These are phyloP conservation scores for Haliclona indistincta DNA, from an alignment of 37 sponge, comb jelly and placozoan species.

Conservation along the genomic window DNA sequence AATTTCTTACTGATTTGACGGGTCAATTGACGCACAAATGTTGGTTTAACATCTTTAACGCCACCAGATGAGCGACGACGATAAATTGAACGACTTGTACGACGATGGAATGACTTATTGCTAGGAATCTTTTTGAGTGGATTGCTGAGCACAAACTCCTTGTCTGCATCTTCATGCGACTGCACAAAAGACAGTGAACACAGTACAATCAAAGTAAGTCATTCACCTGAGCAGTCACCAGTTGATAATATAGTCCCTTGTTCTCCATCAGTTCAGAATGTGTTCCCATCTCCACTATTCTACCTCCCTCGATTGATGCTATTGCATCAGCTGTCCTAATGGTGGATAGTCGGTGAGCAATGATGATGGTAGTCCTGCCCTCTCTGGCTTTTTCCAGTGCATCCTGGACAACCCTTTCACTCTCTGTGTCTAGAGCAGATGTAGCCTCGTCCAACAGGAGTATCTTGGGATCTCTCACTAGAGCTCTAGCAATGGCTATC, in stretches of 20 bases:
- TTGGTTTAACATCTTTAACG: too few species aligned
- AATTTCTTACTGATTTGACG: not conserved
- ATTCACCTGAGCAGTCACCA: conserved; percentile 76
- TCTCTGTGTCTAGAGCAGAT: conserved; percentile 92
- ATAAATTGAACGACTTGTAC: not conserved
- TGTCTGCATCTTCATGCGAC: conserved; percentile 2
- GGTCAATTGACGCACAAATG: too few species aligned
- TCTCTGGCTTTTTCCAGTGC: conserved; percentile 79
- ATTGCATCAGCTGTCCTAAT: conserved; percentile 79
- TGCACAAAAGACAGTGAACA: conserved; percentile 4
- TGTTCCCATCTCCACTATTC: conserved; percentile 72
- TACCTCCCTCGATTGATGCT: conserved; percentile 55
- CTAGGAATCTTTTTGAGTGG: not conserved
- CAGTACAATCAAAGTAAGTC: not conserved
- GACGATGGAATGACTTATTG: not conserved
- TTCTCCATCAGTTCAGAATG: conserved; percentile 71
- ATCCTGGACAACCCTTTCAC: conserved; percentile 80
- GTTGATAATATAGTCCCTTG: conserved; percentile 82
- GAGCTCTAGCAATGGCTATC: conserved; percentile 88
- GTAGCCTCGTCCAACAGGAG: conserved; percentile 92
- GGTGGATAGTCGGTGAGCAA: conserved; percentile 88
- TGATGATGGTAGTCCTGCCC: conserved; percentile 90
- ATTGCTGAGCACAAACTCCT: too few species aligned
- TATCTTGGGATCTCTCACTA: conserved; percentile 78
- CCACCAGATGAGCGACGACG: not conserved